Evolutionary conservation across 2,888 invertebrate genomes (phyloP), one percentile per base, ranked within the genome.

Genomic region (Asteroscopus sphinx): DNA sequence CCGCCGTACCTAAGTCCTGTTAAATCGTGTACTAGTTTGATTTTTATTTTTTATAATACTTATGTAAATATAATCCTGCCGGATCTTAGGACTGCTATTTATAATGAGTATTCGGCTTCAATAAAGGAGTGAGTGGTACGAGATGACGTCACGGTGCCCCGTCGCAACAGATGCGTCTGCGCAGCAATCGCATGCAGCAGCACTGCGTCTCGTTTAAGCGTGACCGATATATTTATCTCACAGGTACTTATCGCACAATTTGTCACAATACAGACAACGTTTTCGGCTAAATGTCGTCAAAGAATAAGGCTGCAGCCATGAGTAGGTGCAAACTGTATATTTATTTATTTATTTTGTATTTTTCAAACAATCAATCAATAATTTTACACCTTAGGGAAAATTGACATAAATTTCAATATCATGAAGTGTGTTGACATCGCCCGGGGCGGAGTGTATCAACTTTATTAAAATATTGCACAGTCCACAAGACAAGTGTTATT

Each of bases 241-340:
- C 48, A 46, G 42, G 36, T 73, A 78, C 87, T 92, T 93, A 93
- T 92, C 93, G 82, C 68, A 82, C 86, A 93, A 93, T 93, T 92
- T 92, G 93, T 93, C 93, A 92, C 85, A 78, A 81, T 78, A 80
- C 81, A 76, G 86, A 83, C 86, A 82, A 85, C 84, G 80, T 85
- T 89, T 90, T 90, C 81, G 84, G 82, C 77, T 79, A 80, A 82
- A 82, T 76, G 68, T 76, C 75, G 69, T 30, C 87, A 88, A 86
- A 89, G 88, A 87, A 65, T 82, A 88, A 65, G 55, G 66, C 61
- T 59, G 45, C 36, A 57, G 40, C 47, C 33, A 28, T 42, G 41
- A 71, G 59, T 60, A n/a, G 56, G 61, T 49, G 42, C 51, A 59
- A 45, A 53, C 53, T 9, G 44, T 48, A 64, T 47, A 52, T 51